Percentiles rank a stretch among this genome's conserved stretches.
These are phyloP conservation scores for Acleris cristana DNA, from an alignment of 2,888 invertebrate species.

Conservation along the genomic window DNA sequence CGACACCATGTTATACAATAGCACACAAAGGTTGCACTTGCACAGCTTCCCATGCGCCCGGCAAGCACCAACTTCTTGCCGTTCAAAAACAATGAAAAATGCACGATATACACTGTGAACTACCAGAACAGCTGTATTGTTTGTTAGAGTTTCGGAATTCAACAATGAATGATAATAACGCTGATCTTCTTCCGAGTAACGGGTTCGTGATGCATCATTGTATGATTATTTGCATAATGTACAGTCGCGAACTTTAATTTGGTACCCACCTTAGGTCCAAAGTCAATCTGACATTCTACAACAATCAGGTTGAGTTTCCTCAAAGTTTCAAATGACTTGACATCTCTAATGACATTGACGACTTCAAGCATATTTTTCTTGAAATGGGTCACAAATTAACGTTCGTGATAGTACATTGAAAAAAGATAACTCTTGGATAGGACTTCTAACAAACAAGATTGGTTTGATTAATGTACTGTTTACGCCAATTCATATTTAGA, in stretches of 20 bases:
- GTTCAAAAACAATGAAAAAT: constrained; percentile 31
- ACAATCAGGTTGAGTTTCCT: too few species aligned
- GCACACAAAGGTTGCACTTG: constrained; percentile 68
- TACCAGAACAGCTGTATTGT: constrained; percentile 44
- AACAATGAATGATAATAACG: constrained; percentile 20
- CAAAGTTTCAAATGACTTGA: too few species aligned
- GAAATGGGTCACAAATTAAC: too few species aligned
- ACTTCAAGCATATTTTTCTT: too few species aligned
- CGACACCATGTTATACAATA: constrained; percentile 64
- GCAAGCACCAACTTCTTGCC: constrained; percentile 59
- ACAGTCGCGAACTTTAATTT: too few species aligned
- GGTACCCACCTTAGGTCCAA: too few species aligned
- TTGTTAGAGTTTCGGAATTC: constrained; percentile 36
- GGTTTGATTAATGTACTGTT: constrained; percentile 1
- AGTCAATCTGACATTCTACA: too few species aligned
- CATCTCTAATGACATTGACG: too few species aligned
- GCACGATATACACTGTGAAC: constrained; percentile 45
- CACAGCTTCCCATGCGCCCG: constrained; percentile 68
- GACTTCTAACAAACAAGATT: too few species aligned
- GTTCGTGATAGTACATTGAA: too few species aligned
- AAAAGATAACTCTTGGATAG: too few species aligned
- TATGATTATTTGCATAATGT: background rate
- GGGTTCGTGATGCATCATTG: constrained; percentile 10
- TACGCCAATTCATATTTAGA: background rate
- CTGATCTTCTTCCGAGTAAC: constrained; percentile 23